These are phyloP conservation scores for Laticauda colubrina DNA, from an alignment of 2,113 vertebrate species.

Conservation along the genomic window DNA sequence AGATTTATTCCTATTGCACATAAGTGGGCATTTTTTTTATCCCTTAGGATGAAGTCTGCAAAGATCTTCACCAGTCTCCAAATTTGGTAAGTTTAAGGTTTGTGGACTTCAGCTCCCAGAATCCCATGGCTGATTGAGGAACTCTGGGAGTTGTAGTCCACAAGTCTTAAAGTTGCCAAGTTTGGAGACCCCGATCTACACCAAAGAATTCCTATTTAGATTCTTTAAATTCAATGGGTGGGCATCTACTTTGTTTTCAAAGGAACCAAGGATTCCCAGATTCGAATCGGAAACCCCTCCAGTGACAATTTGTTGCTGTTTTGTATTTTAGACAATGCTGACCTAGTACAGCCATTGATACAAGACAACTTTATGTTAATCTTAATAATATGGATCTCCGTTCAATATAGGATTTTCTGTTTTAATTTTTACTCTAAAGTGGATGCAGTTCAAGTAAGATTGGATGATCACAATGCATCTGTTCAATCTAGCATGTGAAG, in stretches of 20 bases:
- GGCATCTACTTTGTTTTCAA: not conserved
- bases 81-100: not conserved
- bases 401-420: not conserved
- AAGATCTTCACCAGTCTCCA: not conserved
- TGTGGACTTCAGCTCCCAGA: not conserved
- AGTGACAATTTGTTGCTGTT: not conserved
- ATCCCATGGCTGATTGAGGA: not conserved
- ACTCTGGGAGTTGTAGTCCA: not conserved
- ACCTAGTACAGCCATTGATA: not conserved
- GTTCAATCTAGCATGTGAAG: rapidly evolving
- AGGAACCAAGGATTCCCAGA: not conserved
- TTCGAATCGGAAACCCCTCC: too few species aligned
- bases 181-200: not conserved
- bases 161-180: not conserved
- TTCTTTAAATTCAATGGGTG: not conserved
- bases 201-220: rapidly evolving
- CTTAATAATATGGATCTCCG: not conserved
- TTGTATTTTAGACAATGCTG: not conserved
- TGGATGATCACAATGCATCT: rapidly evolving
- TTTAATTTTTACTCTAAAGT: not conserved
- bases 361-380: not conserved
- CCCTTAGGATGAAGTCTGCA: not conserved
- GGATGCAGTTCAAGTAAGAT: not conserved
- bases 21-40: not conserved
- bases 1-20: not conserved